phyloP scores from a whole-genome alignment of 2,888 invertebrate species.

The Agrochola lychnidis region DNA sequence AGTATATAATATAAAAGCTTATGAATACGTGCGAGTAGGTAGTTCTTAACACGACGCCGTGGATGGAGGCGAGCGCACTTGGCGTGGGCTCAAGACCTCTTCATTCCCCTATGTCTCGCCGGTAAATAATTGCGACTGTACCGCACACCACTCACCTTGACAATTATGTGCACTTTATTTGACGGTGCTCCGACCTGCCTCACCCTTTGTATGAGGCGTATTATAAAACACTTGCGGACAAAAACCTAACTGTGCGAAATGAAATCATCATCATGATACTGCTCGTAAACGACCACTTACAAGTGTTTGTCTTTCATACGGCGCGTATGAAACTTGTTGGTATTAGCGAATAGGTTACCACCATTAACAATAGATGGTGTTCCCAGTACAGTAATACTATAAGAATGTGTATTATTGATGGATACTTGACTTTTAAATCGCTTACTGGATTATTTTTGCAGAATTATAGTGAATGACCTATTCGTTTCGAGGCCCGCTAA shows the following conservation, averaged over 20 bases:
- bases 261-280: conserved; percentile 11
- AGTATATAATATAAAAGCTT: conserved; percentile 71
- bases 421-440: background rate
- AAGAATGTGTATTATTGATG: background rate
- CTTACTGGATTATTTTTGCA: background rate
- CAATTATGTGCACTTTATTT: conserved; percentile 88
- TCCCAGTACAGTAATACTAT: background rate
- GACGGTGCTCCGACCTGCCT: conserved; percentile 75
- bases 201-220: conserved; percentile 59
- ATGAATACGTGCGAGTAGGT: conserved; percentile 77
- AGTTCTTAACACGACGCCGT: conserved; percentile 79
- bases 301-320: too few relatives aligned
- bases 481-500: conserved; percentile 2
- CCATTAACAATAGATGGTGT: background rate
- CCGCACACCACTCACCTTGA: conserved; percentile 83
- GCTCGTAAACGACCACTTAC: conserved; percentile 1
- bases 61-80: conserved; percentile 77
- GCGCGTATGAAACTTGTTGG: background rate
- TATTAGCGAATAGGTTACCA: background rate
- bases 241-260: conserved; percentile 18
- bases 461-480: background rate
- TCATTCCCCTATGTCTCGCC: conserved; percentile 87
- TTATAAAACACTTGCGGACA: conserved; percentile 54
- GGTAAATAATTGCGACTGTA: conserved; percentile 87
- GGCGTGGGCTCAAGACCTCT: conserved; percentile 84